A percentile compares a stretch with the other conserved stretches of the same genome.
These are phyloP conservation scores for Todus mexicanus DNA, from an alignment of 2,797 vertebrate genomes.

Conservation along the genomic window DNA sequence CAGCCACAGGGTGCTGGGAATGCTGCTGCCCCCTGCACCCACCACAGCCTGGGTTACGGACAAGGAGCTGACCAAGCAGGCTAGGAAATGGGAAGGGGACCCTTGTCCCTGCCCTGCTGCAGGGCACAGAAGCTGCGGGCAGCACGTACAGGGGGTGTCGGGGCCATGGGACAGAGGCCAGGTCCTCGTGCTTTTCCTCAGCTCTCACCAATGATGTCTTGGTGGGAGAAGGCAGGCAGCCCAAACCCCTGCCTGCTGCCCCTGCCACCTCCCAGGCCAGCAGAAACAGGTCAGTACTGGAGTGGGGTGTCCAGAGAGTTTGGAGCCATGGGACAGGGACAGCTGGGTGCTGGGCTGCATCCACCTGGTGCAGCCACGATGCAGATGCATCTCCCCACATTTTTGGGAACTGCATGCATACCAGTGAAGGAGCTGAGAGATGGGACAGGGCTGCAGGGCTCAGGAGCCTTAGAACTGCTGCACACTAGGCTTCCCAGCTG, in stretches of 20 bases:
- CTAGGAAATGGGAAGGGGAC: neutral
- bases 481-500: neutral
- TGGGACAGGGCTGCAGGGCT: neutral
- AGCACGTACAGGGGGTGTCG: rapidly evolving
- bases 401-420: neutral
- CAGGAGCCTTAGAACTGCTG: neutral
- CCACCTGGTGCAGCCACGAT: neutral
- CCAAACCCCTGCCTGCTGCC: neutral
- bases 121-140: neutral
- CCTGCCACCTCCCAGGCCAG: neutral
- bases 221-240: neutral
- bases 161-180: neutral
- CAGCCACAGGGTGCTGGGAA: neutral
- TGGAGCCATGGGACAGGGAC: neutral
- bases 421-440: neutral
- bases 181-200: neutral
- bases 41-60: neutral
- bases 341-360: neutral
- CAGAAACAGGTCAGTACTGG: neutral
- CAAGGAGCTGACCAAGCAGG: neutral
- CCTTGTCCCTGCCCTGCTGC: neutral
- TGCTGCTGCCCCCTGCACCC: neutral
- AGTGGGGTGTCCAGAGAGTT: neutral
- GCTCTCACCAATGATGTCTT: neutral
- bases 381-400: neutral